These are phyloP conservation scores for Apogon talboti DNA, from an alignment of 2,797 vertebrate species.

Conservation along the genomic window DNA sequence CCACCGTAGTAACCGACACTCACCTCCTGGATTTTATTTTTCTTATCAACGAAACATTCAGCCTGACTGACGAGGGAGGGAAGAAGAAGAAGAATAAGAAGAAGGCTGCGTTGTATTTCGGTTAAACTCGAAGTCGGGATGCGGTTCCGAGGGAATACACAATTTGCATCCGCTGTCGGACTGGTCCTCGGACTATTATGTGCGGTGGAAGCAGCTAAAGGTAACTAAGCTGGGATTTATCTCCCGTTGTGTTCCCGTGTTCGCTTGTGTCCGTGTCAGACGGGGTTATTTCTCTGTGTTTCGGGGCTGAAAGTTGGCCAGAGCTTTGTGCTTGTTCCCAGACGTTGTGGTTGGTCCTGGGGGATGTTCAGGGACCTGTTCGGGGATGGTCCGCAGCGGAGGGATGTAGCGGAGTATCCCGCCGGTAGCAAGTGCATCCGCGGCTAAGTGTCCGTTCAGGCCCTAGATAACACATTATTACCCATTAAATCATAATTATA, in stretches of 20 bases:
- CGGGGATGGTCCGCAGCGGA: conserved; percentile 68
- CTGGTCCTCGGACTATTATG: conserved; percentile 85
- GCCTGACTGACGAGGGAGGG: conserved; percentile 44
- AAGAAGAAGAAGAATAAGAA: conserved; percentile 19
- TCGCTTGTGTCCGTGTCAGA: conserved; percentile 1
- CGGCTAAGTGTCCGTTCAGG: background rate
- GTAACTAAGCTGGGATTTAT: conserved; percentile 81
- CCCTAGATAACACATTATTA: accelerated
- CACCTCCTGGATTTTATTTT: conserved; percentile 82
- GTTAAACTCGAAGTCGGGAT: conserved; percentile 80
- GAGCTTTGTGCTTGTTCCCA: background rate
- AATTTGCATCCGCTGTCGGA: conserved; percentile 81
- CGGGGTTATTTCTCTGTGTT: background rate
- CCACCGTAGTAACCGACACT: conserved; percentile 72
- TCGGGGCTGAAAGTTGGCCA: background rate
- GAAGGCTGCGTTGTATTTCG: conserved; percentile 49
- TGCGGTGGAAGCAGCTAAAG: conserved; percentile 85
- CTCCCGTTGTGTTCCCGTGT: conserved; percentile 36
- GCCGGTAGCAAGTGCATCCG: conserved; percentile 69
- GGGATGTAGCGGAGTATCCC: conserved; percentile 57
- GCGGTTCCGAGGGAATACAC: conserved; percentile 81
- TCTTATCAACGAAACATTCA: conserved; percentile 45
- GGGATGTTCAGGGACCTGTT: conserved; percentile 69
- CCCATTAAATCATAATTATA: accelerated
- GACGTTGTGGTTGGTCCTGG: conserved; percentile 15